Conservation (phyloP, 2,797 vertebrate genomes). For the Trachurus trachurus region DNA sequence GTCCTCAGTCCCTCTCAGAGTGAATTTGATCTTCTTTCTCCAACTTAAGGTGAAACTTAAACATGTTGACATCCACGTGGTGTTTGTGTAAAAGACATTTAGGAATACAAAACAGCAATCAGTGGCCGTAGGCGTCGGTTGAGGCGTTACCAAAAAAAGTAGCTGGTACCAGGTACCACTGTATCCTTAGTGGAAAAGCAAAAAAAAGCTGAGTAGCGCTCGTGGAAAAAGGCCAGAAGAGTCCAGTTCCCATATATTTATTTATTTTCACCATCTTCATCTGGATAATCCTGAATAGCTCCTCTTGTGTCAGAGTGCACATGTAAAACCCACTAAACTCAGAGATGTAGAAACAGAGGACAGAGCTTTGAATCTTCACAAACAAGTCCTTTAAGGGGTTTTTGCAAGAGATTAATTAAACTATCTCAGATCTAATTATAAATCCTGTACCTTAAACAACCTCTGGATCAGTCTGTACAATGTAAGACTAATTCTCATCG, state of each 20-base stretch:
- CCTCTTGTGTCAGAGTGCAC: neutral
- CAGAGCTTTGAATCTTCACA: slow-evolving; percentile 14
- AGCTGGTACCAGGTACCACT: too few species aligned
- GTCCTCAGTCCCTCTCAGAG: too few species aligned
- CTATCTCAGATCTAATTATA: slow-evolving; percentile 15
- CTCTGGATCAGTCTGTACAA: slow-evolving; percentile 28
- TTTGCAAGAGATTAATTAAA: slow-evolving; percentile 10
- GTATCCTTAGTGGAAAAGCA: too few species aligned
- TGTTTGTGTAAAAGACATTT: too few species aligned
- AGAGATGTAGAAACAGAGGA: neutral
- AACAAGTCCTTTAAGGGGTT: neutral
- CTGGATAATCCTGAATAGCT: neutral
- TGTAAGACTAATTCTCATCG: slow-evolving; percentile 37
- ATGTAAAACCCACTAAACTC: neutral
- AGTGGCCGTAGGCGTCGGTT: too few species aligned
- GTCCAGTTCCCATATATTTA: neutral
- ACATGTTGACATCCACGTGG: too few species aligned
- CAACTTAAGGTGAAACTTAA: too few species aligned
- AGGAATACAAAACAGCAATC: too few species aligned
- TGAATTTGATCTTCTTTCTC: too few species aligned
- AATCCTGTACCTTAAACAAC: slow-evolving; percentile 40
- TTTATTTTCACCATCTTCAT: neutral
- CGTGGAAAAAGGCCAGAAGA: neutral
- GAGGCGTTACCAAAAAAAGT: too few species aligned
- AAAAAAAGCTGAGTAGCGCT: too few species aligned